Evolutionary conservation across 2,113 vertebrate species (phyloP).

Genomic region (Ranitomeya variabilis): DNA sequence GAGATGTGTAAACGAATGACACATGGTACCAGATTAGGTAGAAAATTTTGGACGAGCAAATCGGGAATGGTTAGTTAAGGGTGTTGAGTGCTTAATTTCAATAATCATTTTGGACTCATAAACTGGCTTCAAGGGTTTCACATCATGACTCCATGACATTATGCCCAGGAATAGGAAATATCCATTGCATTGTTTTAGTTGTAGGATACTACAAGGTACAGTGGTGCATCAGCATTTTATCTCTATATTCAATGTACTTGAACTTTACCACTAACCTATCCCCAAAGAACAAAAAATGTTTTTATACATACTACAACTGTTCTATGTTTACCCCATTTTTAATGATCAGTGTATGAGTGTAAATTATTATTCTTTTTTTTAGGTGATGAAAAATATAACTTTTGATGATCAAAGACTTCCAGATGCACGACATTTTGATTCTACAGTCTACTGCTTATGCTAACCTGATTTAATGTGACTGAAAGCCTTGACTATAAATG

Average conservation of each 20-base stretch:
- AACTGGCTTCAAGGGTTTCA: no score
- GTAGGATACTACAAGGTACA: neutral
- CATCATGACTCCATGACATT: neutral
- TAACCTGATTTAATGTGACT: conserved; percentile 49
- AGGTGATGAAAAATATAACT: conserved; percentile 67
- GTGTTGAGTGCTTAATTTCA: no score
- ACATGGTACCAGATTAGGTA: no score
- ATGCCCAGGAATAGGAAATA: neutral
- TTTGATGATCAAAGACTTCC: conserved; percentile 63
- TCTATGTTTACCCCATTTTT: neutral
- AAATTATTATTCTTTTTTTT: conserved; percentile 61
- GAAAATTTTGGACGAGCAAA: no score
- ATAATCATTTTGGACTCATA: no score
- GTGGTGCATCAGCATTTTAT: neutral
- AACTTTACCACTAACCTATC: neutral
- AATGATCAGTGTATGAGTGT: neutral
- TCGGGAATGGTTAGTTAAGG: no score
- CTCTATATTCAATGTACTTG: neutral
- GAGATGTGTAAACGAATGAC: no score
- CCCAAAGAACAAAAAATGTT: neutral
- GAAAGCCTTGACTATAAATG: conserved; percentile 67
- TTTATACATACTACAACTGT: neutral
- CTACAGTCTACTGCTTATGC: conserved; percentile 54
- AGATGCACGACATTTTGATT: conserved; percentile 60
- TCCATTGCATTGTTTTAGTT: neutral